Conservation (phyloP, 30 jellyfish, hydroid and myxozoan species). For the Pseudorhiza aurosa region DNA sequence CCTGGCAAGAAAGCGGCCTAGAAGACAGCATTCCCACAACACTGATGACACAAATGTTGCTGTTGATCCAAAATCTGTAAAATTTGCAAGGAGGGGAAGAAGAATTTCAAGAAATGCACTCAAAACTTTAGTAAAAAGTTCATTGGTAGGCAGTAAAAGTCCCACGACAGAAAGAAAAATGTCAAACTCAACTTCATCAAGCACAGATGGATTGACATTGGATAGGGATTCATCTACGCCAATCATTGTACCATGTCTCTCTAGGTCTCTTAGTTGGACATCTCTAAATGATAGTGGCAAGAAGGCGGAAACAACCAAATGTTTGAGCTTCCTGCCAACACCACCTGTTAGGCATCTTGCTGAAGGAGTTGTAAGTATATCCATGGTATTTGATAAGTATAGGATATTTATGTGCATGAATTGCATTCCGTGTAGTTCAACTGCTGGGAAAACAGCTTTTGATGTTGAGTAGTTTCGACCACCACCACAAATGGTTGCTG, state of each 20-base stretch:
- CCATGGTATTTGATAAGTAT: too few relatives aligned
- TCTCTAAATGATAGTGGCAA: neutral
- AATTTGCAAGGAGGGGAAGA: conserved; percentile 5
- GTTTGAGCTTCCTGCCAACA: conserved; percentile 54
- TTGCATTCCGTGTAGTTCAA: too few relatives aligned
- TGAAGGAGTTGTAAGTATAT: conserved; percentile 48
- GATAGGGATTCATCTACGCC: neutral
- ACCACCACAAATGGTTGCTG: too few relatives aligned
- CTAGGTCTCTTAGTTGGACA: neutral
- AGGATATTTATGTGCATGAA: too few relatives aligned
- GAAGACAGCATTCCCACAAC: neutral
- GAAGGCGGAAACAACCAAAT: neutral
- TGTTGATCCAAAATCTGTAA: conserved; percentile 2
- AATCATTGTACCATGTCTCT: neutral
- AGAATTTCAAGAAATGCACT: neutral
- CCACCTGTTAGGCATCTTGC: conserved; percentile 66
- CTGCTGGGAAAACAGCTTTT: too few relatives aligned
- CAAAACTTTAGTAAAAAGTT: neutral
- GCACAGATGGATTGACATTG: conserved; percentile 6
- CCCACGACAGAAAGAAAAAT: neutral
- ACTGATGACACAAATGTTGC: neutral
- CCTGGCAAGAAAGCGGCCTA: conserved; percentile 21
- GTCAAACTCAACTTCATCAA: neutral
- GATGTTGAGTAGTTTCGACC: too few relatives aligned
- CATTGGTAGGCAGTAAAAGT: neutral